phyloP scores from a whole-genome alignment of 1,140 invertebrate species.

The Drosophila grimshawi region DNA sequence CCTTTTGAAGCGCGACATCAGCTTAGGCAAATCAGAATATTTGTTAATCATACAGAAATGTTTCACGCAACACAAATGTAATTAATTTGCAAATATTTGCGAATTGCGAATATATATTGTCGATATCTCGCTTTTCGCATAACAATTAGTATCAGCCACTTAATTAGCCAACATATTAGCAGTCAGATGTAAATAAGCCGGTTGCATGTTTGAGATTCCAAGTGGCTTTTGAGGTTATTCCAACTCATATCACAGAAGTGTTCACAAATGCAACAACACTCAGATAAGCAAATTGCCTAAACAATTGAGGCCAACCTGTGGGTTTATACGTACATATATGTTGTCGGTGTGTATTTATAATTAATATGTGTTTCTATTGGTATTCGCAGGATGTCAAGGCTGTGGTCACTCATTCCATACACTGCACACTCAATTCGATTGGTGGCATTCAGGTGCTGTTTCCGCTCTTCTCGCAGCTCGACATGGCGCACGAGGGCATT shows the following conservation, averaged over 20 bases:
- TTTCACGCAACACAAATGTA: too few relatives aligned
- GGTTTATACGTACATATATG: background rate
- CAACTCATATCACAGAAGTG: background rate
- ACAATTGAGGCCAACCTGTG: background rate
- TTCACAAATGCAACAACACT: too few relatives aligned
- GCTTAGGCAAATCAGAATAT: too few relatives aligned
- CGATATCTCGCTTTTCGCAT: too few relatives aligned
- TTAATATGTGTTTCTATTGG: constrained; percentile 36
- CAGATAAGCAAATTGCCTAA: background rate
- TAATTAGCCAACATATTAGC: too few relatives aligned
- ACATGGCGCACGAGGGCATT: constrained; percentile 93
- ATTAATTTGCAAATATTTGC: too few relatives aligned
- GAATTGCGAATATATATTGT: too few relatives aligned
- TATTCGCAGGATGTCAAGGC: constrained; percentile 96
- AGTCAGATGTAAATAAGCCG: too few relatives aligned
- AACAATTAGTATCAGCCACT: too few relatives aligned
- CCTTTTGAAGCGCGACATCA: background rate
- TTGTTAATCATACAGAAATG: too few relatives aligned
- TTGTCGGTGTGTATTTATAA: background rate
- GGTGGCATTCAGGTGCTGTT: constrained; percentile 99
- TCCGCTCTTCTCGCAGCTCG: constrained; percentile 98
- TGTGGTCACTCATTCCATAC: constrained; percentile 99
- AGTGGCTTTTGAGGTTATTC: background rate
- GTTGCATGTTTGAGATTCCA: background rate
- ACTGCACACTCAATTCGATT: constrained; percentile 99